Conservation (phyloP, 2,888 invertebrate species). For the Dysmachus trigonus region DNA sequence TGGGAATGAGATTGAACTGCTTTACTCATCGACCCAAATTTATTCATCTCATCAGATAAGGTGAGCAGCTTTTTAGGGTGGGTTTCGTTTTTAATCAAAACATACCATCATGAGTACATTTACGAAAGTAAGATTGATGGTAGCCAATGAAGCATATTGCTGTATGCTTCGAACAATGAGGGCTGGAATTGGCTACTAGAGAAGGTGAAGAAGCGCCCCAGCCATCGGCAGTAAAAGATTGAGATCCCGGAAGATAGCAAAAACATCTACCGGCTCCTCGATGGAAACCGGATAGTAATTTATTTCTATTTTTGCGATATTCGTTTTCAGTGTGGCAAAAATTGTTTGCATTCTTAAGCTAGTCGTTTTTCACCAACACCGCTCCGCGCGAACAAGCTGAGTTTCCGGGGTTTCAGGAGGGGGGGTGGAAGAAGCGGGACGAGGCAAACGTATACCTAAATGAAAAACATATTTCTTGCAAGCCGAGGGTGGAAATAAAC, state of each 20-base stretch:
- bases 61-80: neutral
- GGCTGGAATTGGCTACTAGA: neutral
- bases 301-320: neutral
- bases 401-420: neutral
- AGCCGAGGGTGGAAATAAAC: constrained; percentile 10
- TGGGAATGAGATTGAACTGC: neutral
- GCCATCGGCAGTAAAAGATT: neutral
- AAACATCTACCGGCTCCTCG: neutral
- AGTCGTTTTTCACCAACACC: neutral
- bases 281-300: neutral
- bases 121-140: neutral
- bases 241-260: neutral
- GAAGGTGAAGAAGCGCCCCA: neutral
- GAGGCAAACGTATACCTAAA: neutral
- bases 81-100: neutral
- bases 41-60: neutral
- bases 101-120: neutral
- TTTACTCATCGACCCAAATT: neutral
- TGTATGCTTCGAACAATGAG: neutral
- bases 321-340: neutral
- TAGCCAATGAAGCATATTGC: neutral
- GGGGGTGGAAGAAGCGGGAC: too few relatives aligned
- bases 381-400: neutral
- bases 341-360: neutral
- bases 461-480: constrained; percentile 17